Conservation (phyloP, 1,140 invertebrate genomes). For the Dinoponera quadriceps region DNA sequence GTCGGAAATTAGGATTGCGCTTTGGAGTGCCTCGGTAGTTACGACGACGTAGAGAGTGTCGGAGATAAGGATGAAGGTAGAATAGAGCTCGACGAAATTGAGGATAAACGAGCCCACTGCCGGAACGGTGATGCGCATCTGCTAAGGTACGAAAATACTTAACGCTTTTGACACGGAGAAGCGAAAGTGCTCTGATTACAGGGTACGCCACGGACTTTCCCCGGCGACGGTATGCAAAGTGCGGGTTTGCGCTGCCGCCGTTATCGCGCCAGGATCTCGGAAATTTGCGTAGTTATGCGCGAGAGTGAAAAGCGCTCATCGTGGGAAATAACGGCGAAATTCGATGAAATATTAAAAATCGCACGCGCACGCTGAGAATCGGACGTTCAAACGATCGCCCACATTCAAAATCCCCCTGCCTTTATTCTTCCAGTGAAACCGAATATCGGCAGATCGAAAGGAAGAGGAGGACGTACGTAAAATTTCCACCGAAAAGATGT, state of each 20-base stretch:
- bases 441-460: too few species aligned
- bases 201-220: constrained; percentile 51
- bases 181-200: constrained; percentile 62
- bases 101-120: not conserved
- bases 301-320: constrained; percentile 8
- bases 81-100: constrained; percentile 43
- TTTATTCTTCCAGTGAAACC: not conserved
- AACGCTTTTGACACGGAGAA: constrained; percentile 24
- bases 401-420: not conserved
- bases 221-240: constrained; percentile 36
- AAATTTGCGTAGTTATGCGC: constrained; percentile 33
- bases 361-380: not conserved
- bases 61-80: not conserved
- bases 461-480: too few species aligned
- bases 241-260: not conserved
- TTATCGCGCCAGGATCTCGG: not conserved
- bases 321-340: constrained; percentile 6
- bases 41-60: not conserved
- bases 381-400: too few species aligned
- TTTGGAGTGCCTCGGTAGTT: not conserved
- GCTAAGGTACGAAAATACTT: constrained; percentile 46
- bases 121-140: constrained; percentile 5
- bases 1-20: constrained; percentile 17
- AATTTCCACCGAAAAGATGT: too few species aligned
- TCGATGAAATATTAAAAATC: not conserved